These are phyloP conservation scores for Rhabdornis inornatus DNA, from an alignment of 2,113 vertebrate species.

Conservation along the genomic window DNA sequence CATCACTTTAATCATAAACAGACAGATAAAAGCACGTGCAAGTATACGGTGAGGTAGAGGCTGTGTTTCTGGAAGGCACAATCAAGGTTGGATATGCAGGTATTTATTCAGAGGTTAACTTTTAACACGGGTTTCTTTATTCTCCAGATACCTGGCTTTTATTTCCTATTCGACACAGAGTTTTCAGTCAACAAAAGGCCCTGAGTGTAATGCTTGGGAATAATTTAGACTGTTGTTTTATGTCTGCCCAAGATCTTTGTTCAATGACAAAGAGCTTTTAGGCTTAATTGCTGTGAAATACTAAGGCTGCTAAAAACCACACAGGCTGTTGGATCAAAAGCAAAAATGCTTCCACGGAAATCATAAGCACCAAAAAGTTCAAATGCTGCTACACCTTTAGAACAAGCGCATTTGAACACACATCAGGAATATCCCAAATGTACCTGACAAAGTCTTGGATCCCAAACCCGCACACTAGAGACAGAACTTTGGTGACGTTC, in stretches of 20 bases:
- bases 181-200: background rate
- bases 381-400: background rate
- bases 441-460: background rate
- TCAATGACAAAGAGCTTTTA: background rate
- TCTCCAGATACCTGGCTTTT: background rate
- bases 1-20: conserved; percentile 12
- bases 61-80: conserved; percentile 43
- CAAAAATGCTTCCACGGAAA: background rate
- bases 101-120: background rate
- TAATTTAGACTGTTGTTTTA: background rate
- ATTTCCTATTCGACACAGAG: background rate
- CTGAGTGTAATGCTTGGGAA: fast-evolving
- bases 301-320: background rate
- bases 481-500: background rate
- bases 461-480: background rate
- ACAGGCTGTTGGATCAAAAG: background rate
- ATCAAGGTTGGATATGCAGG: background rate
- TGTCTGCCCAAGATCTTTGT: background rate
- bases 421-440: background rate
- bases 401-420: background rate
- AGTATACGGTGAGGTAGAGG: background rate
- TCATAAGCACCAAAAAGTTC: background rate
- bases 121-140: background rate
- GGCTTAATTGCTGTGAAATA: background rate
- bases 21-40: conserved; percentile 4